Evolutionary conservation across 2,113 vertebrate species (phyloP).

Genomic region (Orcinus orca): DNA sequence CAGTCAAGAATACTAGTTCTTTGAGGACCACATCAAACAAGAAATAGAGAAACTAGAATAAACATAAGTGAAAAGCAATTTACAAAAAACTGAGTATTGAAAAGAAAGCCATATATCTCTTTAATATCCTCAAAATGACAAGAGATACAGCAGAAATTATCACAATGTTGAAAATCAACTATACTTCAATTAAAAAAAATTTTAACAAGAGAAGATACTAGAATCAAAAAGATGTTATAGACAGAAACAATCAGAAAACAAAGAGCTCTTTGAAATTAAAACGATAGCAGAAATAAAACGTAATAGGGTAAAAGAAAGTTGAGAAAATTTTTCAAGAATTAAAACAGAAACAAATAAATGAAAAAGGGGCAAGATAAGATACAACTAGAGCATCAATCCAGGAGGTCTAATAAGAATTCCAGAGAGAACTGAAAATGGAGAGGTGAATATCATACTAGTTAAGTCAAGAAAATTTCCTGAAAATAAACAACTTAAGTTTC

Average conservation of each 20-base stretch:
- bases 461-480: background rate
- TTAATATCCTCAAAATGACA: slow-evolving; percentile 7
- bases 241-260: background rate
- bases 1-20: background rate
- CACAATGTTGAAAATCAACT: background rate
- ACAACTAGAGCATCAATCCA: slow-evolving; percentile 14
- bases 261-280: background rate
- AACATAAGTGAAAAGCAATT: background rate
- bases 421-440: background rate
- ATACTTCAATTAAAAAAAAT: background rate
- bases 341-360: slow-evolving; percentile 18
- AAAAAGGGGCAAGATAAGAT: background rate
- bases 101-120: background rate
- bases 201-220: background rate
- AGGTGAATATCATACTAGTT: background rate
- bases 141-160: background rate
- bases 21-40: background rate
- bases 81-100: background rate
- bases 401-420: background rate
- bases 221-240: background rate
- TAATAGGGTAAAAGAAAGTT: background rate
- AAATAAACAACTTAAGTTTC: background rate
- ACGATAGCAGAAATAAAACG: background rate
- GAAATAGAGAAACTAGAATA: background rate
- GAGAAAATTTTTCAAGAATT: background rate